Percentiles rank a stretch among this genome's conserved stretches.
Evolutionary conservation across 2,888 invertebrate genomes (phyloP).

Genomic region (Heliconius charithonia): DNA sequence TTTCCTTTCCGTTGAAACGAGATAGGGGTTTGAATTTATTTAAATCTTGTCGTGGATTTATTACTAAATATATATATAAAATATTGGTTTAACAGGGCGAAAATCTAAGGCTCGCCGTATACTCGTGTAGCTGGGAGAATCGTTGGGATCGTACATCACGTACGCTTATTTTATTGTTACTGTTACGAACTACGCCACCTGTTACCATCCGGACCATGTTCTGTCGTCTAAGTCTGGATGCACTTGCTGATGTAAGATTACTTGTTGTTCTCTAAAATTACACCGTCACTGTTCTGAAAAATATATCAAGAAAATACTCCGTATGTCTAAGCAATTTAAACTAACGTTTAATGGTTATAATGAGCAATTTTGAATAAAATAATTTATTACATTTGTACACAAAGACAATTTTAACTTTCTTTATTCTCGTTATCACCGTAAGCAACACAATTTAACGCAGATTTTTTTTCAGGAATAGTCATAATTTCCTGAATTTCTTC

Average conservation of each 20-base stretch:
- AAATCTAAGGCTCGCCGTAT: slow-evolving; percentile 53
- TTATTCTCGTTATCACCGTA: too few species aligned
- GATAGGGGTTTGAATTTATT: too few species aligned
- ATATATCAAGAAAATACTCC: background rate
- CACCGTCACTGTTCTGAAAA: slow-evolving; percentile 9
- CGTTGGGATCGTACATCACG: slow-evolving; percentile 50
- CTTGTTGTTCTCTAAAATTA: slow-evolving; percentile 43
- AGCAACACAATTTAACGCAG: too few species aligned
- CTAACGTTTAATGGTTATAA: too few species aligned
- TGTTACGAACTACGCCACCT: slow-evolving; percentile 51
- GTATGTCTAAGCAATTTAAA: too few species aligned
- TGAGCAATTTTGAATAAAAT: too few species aligned
- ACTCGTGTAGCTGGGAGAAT: slow-evolving; percentile 58
- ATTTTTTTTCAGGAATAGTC: too few species aligned
- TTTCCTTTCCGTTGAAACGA: too few species aligned
- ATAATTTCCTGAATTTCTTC: too few species aligned
- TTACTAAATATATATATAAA: background rate
- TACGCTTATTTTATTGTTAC: slow-evolving; percentile 49
- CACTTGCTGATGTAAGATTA: slow-evolving; percentile 54
- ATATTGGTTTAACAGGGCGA: slow-evolving; percentile 51
- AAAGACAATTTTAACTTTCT: too few species aligned
- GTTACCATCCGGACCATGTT: slow-evolving; percentile 56
- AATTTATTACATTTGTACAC: too few species aligned
- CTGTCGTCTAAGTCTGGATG: slow-evolving; percentile 53
- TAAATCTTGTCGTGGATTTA: background rate